Base-by-base conservation (phyloP, 2,888 invertebrate species). In the Salticus scenicus region DNA sequence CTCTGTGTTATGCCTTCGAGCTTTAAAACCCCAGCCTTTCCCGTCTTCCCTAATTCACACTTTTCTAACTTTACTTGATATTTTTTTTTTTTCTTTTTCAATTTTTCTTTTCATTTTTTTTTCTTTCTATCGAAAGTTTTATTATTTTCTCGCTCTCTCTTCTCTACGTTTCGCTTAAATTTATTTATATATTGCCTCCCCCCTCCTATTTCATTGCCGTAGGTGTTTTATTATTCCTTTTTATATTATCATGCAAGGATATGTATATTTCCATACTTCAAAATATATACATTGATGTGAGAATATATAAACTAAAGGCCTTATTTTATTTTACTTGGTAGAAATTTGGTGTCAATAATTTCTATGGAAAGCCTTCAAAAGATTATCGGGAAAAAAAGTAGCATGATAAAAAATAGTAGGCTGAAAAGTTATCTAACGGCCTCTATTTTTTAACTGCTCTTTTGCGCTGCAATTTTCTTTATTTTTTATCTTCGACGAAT, bases 91-190 rank as follows among this genome's bases (percentile, higher is more conserved):
- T 42, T 27, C 80, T 63, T 31, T n/a, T n/a, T n/a, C n/a, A n/a
- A n/a, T n/a, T n/a, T n/a, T n/a, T n/a, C n/a, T n/a, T n/a, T n/a
- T n/a, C n/a, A n/a, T n/a, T 27, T 51, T 73, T 63, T 17, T 47
- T 47, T 47, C 17, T 17, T 2, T 17, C 24, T 24, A 24, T 57
- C 57, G 57, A 57, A 57, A 24, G 57, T 84, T 77, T 77, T 84
- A 77, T 77, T 84, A 77, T 84, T 77, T 76, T 72, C 73, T 67
- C 42, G 42, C 63, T 31, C 76, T 57, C 57, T 37, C 37, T n/a
- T 37, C 47, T 57, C 57, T 76, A 67, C 77, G 77, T 83, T 77
- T 84, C 77, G 83, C 83, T 84, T 84, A 84, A 84, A 84, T 84
- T 84, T 84, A 84, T 84, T 84, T 84, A 84, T 84, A 57, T 84